These are phyloP conservation scores for Pygmarrhopalites habei DNA, from an alignment of 1,140 invertebrate genomes.

Conservation along the genomic window DNA sequence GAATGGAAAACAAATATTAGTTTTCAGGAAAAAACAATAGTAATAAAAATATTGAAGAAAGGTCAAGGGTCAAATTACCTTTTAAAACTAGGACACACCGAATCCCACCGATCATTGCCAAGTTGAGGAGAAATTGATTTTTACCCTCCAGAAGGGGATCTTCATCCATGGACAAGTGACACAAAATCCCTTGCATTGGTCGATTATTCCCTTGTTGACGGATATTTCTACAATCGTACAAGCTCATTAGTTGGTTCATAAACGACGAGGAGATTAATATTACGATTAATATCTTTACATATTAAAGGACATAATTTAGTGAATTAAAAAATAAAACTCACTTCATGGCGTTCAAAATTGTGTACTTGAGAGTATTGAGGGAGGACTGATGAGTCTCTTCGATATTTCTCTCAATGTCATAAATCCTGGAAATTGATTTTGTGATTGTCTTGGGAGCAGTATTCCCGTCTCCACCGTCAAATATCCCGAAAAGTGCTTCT, in stretches of 20 bases:
- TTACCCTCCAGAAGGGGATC: conserved; percentile 21
- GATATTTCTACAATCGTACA: conserved; percentile 31
- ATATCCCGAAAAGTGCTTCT: conserved; percentile 71
- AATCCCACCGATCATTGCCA: conserved; percentile 37
- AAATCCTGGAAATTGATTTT: conserved; percentile 63
- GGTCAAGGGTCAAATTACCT: no score
- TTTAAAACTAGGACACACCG: conserved; percentile 35
- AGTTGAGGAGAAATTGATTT: conserved; percentile 26
- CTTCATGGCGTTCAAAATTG: conserved; percentile 42
- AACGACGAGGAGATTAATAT: no score
- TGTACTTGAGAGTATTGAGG: conserved; percentile 78
- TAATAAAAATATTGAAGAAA: no score
- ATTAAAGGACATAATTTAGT: no score
- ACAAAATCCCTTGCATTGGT: conserved; percentile 37
- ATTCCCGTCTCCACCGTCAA: conserved; percentile 61
- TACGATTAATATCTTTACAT: no score
- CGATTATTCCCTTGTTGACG: conserved; percentile 30
- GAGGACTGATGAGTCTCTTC: conserved; percentile 71
- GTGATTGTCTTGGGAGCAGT: conserved; percentile 60
- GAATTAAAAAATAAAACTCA: no score
- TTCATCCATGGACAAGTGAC: conserved; percentile 31
- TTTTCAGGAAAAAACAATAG: no score
- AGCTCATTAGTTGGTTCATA: no score
- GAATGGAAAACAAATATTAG: no score
- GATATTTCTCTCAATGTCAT: conserved; percentile 68